phyloP scores from a whole-genome alignment of 2,113 vertebrate genomes.

The Entomyzon cyanotis region DNA sequence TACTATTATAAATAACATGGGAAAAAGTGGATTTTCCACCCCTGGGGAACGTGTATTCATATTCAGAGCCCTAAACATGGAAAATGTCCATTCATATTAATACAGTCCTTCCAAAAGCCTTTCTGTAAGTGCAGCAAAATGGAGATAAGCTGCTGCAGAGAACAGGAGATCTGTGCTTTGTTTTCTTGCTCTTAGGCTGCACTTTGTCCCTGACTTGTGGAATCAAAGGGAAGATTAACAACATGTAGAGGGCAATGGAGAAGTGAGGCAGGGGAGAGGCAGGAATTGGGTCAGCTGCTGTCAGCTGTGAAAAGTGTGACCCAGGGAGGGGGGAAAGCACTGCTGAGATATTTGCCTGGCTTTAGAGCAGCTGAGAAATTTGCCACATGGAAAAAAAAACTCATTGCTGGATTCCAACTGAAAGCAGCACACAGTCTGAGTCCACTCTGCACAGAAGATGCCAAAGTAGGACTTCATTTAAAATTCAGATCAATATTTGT shows the following conservation, averaged over 20 bases:
- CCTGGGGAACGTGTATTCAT: neutral
- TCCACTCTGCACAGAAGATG: neutral
- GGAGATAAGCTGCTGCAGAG: neutral
- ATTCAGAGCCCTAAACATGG: neutral
- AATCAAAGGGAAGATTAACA: neutral
- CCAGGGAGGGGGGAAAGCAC: too few species aligned
- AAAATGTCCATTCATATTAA: neutral
- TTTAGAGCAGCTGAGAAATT: neutral
- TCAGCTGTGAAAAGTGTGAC: neutral
- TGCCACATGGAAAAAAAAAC: neutral
- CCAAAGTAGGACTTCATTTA: neutral
- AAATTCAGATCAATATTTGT: neutral
- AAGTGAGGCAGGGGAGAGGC: neutral
- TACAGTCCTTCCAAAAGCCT: neutral
- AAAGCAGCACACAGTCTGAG: neutral
- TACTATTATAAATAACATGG: neutral
- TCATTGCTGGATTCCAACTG: neutral
- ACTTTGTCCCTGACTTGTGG: neutral
- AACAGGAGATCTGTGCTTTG: neutral
- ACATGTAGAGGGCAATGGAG: neutral
- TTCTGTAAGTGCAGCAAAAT: neutral
- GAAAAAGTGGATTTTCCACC: neutral
- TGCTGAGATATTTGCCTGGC: neutral
- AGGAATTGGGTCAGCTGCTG: neutral
- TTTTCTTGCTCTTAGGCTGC: neutral